Evolutionary conservation across 2,113 vertebrate species (phyloP).

Genomic region (Petrocephalus microphthalmus): DNA sequence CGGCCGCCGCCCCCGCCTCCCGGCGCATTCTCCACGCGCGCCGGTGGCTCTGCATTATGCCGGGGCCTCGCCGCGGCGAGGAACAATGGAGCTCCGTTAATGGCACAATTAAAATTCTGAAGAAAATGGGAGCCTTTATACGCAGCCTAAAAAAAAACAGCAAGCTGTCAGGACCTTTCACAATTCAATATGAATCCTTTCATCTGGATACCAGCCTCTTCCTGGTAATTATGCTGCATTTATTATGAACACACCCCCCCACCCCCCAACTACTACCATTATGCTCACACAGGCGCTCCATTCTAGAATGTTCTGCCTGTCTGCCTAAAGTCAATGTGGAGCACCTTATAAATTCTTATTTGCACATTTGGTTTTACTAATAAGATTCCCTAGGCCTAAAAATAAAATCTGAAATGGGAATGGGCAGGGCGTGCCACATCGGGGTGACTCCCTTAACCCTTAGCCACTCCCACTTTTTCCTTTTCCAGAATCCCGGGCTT

Average conservation of each 20-base stretch:
- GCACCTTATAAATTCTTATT: neutral
- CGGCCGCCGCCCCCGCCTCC: constrained; percentile 14
- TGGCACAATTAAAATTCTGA: constrained; percentile 60
- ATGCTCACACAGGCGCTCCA: neutral
- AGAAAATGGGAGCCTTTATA: constrained; percentile 66
- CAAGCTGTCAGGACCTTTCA: constrained; percentile 69
- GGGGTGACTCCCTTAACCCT: neutral
- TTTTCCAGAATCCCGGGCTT: neutral
- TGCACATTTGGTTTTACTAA: neutral
- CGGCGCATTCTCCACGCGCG: constrained; percentile 16
- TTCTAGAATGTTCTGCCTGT: neutral
- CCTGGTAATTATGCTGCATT: constrained; percentile 70
- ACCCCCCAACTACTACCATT: neutral
- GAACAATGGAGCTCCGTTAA: constrained; percentile 41
- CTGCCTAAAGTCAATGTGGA: neutral
- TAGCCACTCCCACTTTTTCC: neutral
- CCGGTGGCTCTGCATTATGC: neutral
- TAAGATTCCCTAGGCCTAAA: neutral
- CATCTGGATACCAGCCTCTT: constrained; percentile 65
- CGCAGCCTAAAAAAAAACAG: constrained; percentile 65
- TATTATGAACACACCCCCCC: constrained; percentile 50
- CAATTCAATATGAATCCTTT: constrained; percentile 65
- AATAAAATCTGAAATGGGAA: neutral
- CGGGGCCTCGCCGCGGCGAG: constrained; percentile 26
- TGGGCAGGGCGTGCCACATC: neutral